Base-by-base conservation (phyloP, 2,888 invertebrate genomes). In the Lycaena phlaeas region DNA sequence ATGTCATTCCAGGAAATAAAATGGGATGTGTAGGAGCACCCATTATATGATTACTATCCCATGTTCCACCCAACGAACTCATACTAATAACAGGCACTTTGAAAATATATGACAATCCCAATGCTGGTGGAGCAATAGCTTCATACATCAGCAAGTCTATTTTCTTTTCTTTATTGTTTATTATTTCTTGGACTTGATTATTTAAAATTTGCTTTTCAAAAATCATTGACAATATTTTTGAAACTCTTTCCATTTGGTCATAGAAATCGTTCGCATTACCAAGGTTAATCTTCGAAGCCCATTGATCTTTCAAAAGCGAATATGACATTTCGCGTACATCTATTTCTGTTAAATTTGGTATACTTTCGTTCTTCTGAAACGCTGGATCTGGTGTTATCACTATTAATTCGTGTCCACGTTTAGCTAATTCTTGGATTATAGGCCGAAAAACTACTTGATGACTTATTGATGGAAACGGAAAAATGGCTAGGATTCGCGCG, bases 331-430 rank as follows among this genome's bases (percentile, higher is more conserved):
- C 52, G 14, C 56, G 48, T 0, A 64, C 22, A 15, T 64, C 53
- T 14, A 74, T 60, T 51, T 72, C 66, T 3, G 51, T 64, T n/a
- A 64, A 54, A 40, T 66, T 71, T 4, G 17, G 17, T 15, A 17
- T n/a, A 6, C 15, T 31, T 38, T 45, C 2, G 3, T 42, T 50
- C 27, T 45, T 44, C 9, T 47, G 43, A 28, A 47, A 56, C 4
- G 38, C 50, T 11, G 69, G 67, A 38, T 68, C 38, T 2, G 74
- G 36, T 0, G 73, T 67, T 4, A 68, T 41, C 2, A 69, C 50
- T 0, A 66, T 58, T 1, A 77, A 36, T 26, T 73, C 54, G 30
- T 77, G 75, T 2, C 75, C 75, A 4, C 62, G 53, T 34, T 50
- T 51, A 0, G 59, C 57, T n/a, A 78, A 46, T 14, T 62, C 65